A percentile compares a stretch with the other conserved stretches of the same genome.
Conservation (phyloP, 2,888 invertebrate species). For the Catonia carolina region DNA sequence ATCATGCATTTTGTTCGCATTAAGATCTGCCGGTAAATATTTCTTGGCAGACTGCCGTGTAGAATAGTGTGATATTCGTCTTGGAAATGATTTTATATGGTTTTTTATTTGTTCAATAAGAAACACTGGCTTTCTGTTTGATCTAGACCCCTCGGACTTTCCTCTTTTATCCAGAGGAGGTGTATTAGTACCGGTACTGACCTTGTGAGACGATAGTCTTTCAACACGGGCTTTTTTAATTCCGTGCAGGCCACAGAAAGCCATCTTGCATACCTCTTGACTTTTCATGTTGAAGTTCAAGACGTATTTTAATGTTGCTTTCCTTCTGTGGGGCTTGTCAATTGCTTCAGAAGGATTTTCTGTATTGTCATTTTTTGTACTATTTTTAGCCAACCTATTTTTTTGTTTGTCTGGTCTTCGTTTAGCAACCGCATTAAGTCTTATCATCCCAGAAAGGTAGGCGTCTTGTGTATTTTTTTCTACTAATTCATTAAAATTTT, state of each 20-base stretch:
- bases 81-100: neutral
- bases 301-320: neutral
- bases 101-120: neutral
- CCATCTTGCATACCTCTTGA: neutral
- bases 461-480: too few species aligned
- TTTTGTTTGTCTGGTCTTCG: too few species aligned
- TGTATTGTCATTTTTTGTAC: too few species aligned
- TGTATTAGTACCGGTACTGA: neutral
- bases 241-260: conserved; percentile 1
- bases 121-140: neutral
- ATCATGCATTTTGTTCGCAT: too few species aligned
- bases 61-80: neutral
- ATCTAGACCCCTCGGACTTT: neutral
- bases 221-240: neutral
- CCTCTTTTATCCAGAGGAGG: neutral
- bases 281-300: neutral
- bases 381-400: too few species aligned
- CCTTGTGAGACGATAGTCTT: neutral
- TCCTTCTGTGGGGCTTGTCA: too few species aligned
- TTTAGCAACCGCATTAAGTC: too few species aligned
- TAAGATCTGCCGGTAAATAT: too few species aligned
- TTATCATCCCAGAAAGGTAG: too few species aligned
- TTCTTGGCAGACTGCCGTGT: too few species aligned
- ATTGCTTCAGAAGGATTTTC: too few species aligned
- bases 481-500: too few species aligned